Evolutionary conservation across 1,140 invertebrate genomes (phyloP).

Genomic region (Dendrolimus punctatus): DNA sequence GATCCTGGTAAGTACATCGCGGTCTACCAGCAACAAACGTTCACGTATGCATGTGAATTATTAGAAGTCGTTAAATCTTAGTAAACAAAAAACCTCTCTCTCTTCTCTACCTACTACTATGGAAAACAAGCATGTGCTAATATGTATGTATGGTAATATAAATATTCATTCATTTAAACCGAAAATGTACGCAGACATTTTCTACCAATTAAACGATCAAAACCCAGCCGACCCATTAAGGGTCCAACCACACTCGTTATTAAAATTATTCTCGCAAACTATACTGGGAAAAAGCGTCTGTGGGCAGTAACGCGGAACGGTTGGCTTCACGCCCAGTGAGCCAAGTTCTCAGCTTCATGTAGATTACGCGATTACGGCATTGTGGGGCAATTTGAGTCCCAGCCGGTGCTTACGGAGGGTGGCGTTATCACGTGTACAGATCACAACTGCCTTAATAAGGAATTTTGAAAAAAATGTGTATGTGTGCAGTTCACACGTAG

Average conservation of each 20-base stretch:
- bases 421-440: constrained; percentile 27
- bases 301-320: constrained; percentile 43
- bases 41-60: too few species aligned
- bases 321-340: constrained; percentile 45
- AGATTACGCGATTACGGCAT: constrained; percentile 46
- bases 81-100: too few species aligned
- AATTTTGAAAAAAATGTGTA: constrained; percentile 7
- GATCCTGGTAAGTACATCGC: too few species aligned
- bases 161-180: too few species aligned
- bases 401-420: constrained; percentile 17
- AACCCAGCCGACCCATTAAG: constrained; percentile 25
- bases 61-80: too few species aligned
- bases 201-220: constrained; percentile 24
- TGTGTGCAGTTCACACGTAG: too few species aligned
- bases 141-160: too few species aligned
- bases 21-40: too few species aligned
- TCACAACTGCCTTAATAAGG: constrained; percentile 13
- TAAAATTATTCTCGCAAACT: constrained; percentile 26
- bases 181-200: not conserved
- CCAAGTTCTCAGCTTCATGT: constrained; percentile 30
- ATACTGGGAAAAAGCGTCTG: constrained; percentile 54
- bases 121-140: too few species aligned
- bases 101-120: too few species aligned
- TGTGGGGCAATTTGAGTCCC: constrained; percentile 36
- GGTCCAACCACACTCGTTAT: constrained; percentile 31